phyloP scores from a whole-genome alignment of 2,797 vertebrate species.

The Chloroceryle inda region DNA sequence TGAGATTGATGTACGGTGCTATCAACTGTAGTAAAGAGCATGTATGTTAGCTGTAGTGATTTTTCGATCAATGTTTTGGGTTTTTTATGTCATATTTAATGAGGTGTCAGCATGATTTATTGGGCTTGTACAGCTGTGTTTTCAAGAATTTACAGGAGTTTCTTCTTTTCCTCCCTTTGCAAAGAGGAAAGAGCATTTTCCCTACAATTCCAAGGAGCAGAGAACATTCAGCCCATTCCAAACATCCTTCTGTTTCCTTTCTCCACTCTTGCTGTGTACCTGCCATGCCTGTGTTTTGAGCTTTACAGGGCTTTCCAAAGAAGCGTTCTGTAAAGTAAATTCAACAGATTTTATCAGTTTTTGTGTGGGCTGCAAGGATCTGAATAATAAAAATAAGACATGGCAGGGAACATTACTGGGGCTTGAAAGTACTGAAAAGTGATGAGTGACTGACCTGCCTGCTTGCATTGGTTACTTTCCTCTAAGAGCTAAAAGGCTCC shows the following conservation, averaged over 20 bases:
- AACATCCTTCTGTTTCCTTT: not conserved
- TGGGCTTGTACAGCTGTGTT: conserved; percentile 50
- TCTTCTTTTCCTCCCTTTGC: not conserved
- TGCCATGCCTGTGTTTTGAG: not conserved
- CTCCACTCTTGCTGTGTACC: not conserved
- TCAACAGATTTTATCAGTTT: not conserved
- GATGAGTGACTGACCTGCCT: not conserved
- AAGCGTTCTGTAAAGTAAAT: not conserved
- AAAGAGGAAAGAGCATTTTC: not conserved
- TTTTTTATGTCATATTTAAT: conserved; percentile 49
- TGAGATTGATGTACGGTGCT: not conserved
- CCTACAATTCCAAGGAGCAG: not conserved
- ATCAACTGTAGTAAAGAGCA: not conserved
- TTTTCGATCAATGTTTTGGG: not conserved
- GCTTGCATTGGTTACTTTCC: not conserved
- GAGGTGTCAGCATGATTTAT: conserved; percentile 50
- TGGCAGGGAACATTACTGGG: not conserved
- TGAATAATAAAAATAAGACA: not conserved
- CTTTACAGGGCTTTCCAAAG: not conserved
- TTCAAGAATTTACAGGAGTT: conserved; percentile 12
- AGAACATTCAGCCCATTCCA: not conserved
- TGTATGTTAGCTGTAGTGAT: conserved; percentile 1
- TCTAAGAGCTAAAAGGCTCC: not conserved
- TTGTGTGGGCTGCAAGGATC: not conserved
- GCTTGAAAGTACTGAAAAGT: not conserved